Evolutionary conservation across 2,797 vertebrate species (phyloP), one percentile per base, ranked within the genome.

Genomic region (Darevskia mixta): DNA sequence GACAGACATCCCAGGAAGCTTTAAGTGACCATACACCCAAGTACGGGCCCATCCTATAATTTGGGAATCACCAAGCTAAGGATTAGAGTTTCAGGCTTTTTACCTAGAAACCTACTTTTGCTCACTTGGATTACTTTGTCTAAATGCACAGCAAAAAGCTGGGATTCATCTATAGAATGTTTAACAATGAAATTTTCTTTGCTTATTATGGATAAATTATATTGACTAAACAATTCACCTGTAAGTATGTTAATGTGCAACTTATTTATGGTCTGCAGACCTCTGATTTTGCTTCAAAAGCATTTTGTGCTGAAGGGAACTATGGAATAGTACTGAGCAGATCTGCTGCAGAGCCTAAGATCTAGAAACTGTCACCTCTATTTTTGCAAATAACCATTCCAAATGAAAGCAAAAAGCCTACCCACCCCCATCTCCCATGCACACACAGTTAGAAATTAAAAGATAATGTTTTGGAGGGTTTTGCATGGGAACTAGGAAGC

Each of bases 371-470:
- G 69, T 83, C 85, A 90, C n/a, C 81, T 85, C 86, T 17, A 3
- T 3, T 25, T 86, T 27, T 86, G 83, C 35, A 64, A 92, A 89
- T 91, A 96, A 97, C 94, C 95, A 90, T 86, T 86, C 2, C 29
- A 38, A 80, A 61, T 66, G 43, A n/a, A 88, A 86, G 87, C 72
- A 86, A 27, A 18, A 86, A 86, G 27, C 18, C 17, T 35, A 88
- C 45, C 72, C n/a, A 64, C 72, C 13, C 35, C 32, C 72, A 32
- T 35, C 35, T 72, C n/a, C 35, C 18, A 15, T 72, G n/a, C 71
- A 55, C 49, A 55, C 61, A 64, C 20, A 73, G 72, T 35, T 18
- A 49, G 75, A 87, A 89, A 85, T 64, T 29, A 23, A 13, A 13
- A 73, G 76, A 55, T 55, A 55, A 49, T n/a, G 77, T 86, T 85